Conservation (phyloP, 2,113 vertebrate genomes). For the Heliornis fulica region DNA sequence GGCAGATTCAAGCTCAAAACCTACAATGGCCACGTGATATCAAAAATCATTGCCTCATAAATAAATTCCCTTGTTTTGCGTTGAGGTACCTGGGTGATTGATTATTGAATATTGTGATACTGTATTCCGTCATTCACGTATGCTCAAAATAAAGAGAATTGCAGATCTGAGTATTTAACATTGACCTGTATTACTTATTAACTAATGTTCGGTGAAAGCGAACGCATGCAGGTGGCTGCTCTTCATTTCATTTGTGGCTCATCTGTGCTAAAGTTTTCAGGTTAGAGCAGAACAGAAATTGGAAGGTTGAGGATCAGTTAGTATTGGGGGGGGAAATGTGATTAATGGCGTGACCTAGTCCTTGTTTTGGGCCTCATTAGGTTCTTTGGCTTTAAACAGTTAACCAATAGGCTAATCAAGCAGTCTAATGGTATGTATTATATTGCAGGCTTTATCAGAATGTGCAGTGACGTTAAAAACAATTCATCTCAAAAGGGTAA, state of each 20-base stretch:
- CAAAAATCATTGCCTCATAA: neutral
- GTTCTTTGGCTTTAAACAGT: neutral
- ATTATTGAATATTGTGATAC: neutral
- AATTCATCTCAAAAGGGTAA: conserved; percentile 96
- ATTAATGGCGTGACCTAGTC: neutral
- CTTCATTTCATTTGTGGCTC: neutral
- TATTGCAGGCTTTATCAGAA: conserved; percentile 90
- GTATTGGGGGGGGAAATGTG: neutral
- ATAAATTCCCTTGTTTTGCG: neutral
- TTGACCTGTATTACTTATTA: neutral
- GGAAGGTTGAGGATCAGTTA: neutral
- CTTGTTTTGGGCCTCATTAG: neutral
- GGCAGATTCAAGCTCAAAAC: neutral
- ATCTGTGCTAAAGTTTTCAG: neutral
- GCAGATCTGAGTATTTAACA: neutral
- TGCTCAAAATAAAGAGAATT: neutral
- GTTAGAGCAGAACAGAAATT: neutral
- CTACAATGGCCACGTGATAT: neutral
- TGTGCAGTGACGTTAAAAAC: conserved; percentile 93
- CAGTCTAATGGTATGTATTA: neutral
- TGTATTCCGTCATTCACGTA: neutral
- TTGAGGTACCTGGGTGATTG: neutral
- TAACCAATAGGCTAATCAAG: neutral
- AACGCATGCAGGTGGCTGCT: neutral
- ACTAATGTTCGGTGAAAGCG: neutral